Percentiles rank a stretch among this genome's conserved stretches.
Conservation (phyloP, 2,113 vertebrate genomes). For the Leptobrachium leishanense region DNA sequence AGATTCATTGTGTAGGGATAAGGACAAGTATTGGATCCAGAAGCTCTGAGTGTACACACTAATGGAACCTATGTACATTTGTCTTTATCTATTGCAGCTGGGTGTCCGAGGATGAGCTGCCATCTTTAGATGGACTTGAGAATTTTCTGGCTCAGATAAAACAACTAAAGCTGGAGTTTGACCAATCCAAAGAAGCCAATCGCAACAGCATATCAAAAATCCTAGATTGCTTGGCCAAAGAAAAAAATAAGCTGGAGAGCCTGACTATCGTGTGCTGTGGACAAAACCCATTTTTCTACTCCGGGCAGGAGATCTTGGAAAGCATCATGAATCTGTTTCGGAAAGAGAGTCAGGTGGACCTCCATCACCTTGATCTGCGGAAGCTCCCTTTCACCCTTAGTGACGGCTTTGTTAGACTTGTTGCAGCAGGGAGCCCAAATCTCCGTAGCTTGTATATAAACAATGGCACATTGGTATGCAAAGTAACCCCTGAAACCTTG, state of each 20-base stretch:
- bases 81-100: constrained; percentile 54
- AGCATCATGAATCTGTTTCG: constrained; percentile 60
- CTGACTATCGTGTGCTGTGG: constrained; percentile 64
- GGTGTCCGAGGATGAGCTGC: constrained; percentile 56
- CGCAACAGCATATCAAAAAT: constrained; percentile 56
- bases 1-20: no score
- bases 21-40: no score
- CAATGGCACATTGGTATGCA: constrained; percentile 69
- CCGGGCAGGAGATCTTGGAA: constrained; percentile 70
- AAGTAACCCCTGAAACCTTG: constrained; percentile 59
- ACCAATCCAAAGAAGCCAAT: constrained; percentile 62
- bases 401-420: constrained; percentile 59
- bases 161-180: constrained; percentile 66
- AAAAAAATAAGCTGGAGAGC: constrained; percentile 52
- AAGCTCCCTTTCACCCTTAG: constrained; percentile 71
- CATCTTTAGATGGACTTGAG: constrained; percentile 47
- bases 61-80: not conserved
- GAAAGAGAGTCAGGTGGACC: constrained; percentile 13
- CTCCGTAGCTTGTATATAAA: constrained; percentile 70
- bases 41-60: no score
- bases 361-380: constrained; percentile 68
- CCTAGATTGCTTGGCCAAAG: constrained; percentile 55
- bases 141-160: constrained; percentile 63
- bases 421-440: constrained; percentile 62
- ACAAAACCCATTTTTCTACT: constrained; percentile 73